These are phyloP conservation scores for Margaritifera margaritifera DNA, from an alignment of 2,888 invertebrate species.

Conservation along the genomic window DNA sequence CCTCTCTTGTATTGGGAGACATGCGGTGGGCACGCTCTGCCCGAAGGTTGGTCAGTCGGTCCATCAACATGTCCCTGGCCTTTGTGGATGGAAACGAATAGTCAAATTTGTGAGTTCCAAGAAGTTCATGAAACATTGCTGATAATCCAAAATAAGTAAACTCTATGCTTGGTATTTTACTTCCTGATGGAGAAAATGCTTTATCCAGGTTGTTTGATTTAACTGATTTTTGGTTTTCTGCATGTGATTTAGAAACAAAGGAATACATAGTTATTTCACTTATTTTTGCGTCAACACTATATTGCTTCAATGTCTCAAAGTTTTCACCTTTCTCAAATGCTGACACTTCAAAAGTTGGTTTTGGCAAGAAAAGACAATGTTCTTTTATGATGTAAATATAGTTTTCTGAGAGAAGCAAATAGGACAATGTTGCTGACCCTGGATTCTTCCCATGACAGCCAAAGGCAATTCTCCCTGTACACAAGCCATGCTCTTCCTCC, in stretches of 20 bases:
- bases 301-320: constrained; percentile 59
- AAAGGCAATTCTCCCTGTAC: constrained; percentile 55
- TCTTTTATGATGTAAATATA: constrained; percentile 61
- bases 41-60: constrained; percentile 57
- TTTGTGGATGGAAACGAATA: constrained; percentile 50
- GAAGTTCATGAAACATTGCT: constrained; percentile 51
- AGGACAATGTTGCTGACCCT: constrained; percentile 34
- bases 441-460: constrained; percentile 43
- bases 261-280: constrained; percentile 58
- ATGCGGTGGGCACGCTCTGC: constrained; percentile 61
- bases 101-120: constrained; percentile 46
- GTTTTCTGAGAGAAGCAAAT: constrained; percentile 63
- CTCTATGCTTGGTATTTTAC: constrained; percentile 25
- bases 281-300: constrained; percentile 60
- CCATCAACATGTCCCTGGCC: constrained; percentile 56
- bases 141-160: constrained; percentile 48
- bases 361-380: constrained; percentile 61
- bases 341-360: constrained; percentile 57
- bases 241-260: not conserved
- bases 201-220: constrained; percentile 1
- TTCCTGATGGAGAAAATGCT: constrained; percentile 11
- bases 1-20: constrained; percentile 57
- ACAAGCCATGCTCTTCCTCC: constrained; percentile 53
- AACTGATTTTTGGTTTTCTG: not conserved
- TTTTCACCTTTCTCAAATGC: constrained; percentile 44